Conservation (phyloP, 2,888 invertebrate species). For the Agonopterix subpropinquella region DNA sequence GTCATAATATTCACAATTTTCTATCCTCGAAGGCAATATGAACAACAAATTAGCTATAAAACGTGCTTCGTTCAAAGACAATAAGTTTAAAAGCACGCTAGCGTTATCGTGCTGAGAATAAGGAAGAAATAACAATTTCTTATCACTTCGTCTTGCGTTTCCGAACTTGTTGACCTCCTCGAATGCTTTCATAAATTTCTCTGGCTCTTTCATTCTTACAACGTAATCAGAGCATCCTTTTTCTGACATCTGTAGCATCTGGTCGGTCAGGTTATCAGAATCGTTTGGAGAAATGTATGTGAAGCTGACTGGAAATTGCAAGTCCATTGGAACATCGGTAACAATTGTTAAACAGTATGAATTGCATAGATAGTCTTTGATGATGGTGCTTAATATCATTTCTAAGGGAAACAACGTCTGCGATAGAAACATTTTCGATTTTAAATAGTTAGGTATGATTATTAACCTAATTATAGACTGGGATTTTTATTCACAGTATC, state of each 20-base stretch:
- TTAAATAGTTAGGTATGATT: too few species aligned
- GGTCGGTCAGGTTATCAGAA: constrained; percentile 24
- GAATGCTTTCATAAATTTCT: constrained; percentile 47
- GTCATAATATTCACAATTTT: constrained; percentile 35
- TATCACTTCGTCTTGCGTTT: constrained; percentile 55
- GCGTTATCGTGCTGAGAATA: constrained; percentile 13
- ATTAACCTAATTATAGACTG: too few species aligned
- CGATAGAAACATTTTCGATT: background rate
- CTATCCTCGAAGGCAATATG: constrained; percentile 24
- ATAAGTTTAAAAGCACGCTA: constrained; percentile 26
- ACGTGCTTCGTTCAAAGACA: constrained; percentile 39
- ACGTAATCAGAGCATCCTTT: constrained; percentile 67
- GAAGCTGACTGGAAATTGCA: constrained; percentile 25
- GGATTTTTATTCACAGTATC: too few species aligned
- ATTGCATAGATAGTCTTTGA: constrained; percentile 38
- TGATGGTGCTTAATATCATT: constrained; percentile 42
- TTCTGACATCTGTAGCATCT: constrained; percentile 47
- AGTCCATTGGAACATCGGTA: constrained; percentile 33
- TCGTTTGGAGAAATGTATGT: constrained; percentile 30
- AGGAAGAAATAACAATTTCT: constrained; percentile 60
- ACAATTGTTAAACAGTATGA: constrained; percentile 52
- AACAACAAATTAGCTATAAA: constrained; percentile 52
- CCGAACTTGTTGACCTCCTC: constrained; percentile 51
- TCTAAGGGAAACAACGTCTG: constrained; percentile 27
- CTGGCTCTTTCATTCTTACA: constrained; percentile 45